phyloP scores from a whole-genome alignment of 1,140 invertebrate genomes.

The Pararge aegeria region DNA sequence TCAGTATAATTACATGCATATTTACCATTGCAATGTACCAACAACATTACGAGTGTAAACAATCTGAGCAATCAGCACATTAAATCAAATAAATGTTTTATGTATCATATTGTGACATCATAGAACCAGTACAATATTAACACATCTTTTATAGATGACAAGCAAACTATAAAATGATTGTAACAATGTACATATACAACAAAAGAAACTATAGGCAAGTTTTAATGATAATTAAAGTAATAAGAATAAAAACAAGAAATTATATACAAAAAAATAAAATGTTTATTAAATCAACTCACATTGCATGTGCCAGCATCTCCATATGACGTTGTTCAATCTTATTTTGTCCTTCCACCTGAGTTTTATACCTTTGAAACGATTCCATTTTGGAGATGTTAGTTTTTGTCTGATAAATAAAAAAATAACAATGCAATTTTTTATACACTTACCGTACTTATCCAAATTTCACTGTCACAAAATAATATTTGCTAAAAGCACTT shows the following conservation, averaged over 20 bases:
- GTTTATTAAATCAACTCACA: constrained; percentile 95
- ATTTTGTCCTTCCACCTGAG: constrained; percentile 99
- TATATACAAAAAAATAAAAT: neutral
- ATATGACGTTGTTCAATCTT: constrained; percentile 99
- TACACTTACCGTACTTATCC: constrained; percentile 55
- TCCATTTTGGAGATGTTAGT: constrained; percentile 99
- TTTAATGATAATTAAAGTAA: too few species aligned
- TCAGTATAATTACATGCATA: constrained; percentile 6
- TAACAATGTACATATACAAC: too few species aligned
- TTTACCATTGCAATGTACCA: constrained; percentile 7
- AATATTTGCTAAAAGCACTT: constrained; percentile 46
- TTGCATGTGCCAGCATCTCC: constrained; percentile 99
- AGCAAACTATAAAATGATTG: neutral
- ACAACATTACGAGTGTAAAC: constrained; percentile 13
- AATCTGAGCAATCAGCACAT: constrained; percentile 12
- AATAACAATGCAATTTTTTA: constrained; percentile 21
- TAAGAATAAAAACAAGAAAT: neutral
- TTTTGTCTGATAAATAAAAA: constrained; percentile 91
- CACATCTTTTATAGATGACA: neutral
- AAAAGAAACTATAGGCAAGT: too few species aligned
- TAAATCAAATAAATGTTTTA: constrained; percentile 11
- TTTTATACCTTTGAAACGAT: constrained; percentile 98
- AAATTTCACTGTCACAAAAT: constrained; percentile 53
- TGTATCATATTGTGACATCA: constrained; percentile 11
- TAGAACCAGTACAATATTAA: neutral